Base-by-base conservation (phyloP, 2,888 invertebrate species). In the Brenthis ino region DNA sequence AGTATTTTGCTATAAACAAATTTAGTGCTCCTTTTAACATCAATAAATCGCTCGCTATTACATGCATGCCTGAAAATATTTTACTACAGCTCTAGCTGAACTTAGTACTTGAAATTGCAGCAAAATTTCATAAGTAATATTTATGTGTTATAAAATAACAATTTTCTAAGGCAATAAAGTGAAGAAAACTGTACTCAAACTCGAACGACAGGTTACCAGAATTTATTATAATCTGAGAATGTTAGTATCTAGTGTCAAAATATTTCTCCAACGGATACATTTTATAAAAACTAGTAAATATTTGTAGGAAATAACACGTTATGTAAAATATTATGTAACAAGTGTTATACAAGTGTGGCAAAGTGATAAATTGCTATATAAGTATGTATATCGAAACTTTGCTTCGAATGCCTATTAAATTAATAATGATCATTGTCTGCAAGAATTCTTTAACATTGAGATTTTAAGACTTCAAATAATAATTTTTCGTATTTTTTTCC, bases 121-220 rank as follows among this genome's bases (percentile, higher is more conserved):
- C n/a, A 48, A 48, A 60, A 48, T 48, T 58, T 28, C 58, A n/a
- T 48, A 48, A 24, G n/a, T 28, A 14, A 58, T 48, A 48, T 58
- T 58, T 58, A 58, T 58, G 48, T 58, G 24, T 48, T 48, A 58
- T n/a, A 58, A 47, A 57, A 47, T 57, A 48, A 48, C n/a, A 58
- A 58, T 58, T 58, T 58, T 58, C 4, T 58, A 5, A 8, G 3
- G 24, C 58, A 58, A 28, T 58, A 58, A 48, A 28, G 0, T 24
- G 14, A 48, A 47, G 43, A 20, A 24, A 58, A 43, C 20, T 24
- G 14, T 8, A 24, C 11, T 58, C 24, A 24, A 48, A n/a, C 6
- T 48, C 6, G n/a, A n/a, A n/a, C n/a, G 24, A 48, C 48, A 60
- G 24, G 48, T 57, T 57, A 43, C 6, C 47, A 47, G 13, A 20